Evolutionary conservation across 2,113 vertebrate species (phyloP).

Genomic region (Sceloporus undulatus): DNA sequence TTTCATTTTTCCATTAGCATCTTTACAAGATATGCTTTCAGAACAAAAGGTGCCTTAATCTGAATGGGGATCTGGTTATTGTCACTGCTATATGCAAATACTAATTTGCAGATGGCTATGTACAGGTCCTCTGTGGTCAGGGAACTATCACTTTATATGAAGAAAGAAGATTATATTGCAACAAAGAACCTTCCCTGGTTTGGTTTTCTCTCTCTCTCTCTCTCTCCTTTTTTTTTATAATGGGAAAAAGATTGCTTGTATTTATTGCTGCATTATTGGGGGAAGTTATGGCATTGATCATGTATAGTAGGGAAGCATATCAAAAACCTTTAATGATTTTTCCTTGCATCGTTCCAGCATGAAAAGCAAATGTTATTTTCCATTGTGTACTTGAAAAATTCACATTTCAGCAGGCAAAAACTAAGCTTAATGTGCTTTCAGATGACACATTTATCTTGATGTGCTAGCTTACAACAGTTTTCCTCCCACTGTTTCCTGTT

Average conservation of each 20-base stretch:
- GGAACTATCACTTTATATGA: not conserved
- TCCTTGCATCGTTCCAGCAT: not conserved
- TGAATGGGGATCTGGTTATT: not conserved
- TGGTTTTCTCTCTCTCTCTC: not conserved
- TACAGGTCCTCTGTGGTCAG: not conserved
- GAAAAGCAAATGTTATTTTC: constrained; percentile 16
- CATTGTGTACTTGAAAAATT: not conserved
- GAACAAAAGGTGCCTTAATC: not conserved
- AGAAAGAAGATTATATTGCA: not conserved
- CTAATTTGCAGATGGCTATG: not conserved
- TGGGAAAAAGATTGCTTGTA: not conserved
- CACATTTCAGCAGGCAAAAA: constrained; percentile 9
- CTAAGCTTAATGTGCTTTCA: constrained; percentile 5
- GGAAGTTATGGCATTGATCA: not conserved
- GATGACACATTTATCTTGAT: constrained; percentile 9
- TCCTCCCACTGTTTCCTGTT: not conserved
- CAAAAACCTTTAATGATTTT: constrained; percentile 12
- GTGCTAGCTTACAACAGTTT: not conserved
- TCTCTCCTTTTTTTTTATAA: too few relatives aligned
- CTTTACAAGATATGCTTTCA: not conserved
- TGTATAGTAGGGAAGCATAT: not conserved
- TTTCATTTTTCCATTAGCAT: not conserved
- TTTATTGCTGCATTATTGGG: constrained; percentile 4
- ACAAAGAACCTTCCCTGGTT: not conserved
- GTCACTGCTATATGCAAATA: not conserved